phyloP scores from a whole-genome alignment of 2,113 vertebrate genomes.

The Psammodynastes pulverulentus region DNA sequence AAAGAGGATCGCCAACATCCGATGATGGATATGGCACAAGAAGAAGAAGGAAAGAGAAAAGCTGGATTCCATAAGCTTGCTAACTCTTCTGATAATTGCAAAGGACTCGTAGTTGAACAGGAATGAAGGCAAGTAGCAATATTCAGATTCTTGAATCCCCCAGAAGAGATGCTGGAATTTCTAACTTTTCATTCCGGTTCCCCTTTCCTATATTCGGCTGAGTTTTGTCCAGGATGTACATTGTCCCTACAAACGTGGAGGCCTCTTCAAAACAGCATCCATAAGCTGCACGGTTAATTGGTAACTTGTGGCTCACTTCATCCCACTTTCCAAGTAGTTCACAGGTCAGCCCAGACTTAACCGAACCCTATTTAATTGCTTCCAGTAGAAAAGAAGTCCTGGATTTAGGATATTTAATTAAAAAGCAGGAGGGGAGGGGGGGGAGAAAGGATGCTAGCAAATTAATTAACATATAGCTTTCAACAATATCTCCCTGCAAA shows the following conservation, averaged over 20 bases:
- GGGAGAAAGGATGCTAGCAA: slow-evolving; percentile 46
- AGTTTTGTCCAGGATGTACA: background rate
- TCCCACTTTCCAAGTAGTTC: background rate
- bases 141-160: background rate
- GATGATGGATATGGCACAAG: too few relatives aligned
- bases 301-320: background rate
- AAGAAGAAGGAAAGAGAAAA: background rate
- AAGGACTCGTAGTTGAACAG: background rate
- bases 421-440: background rate
- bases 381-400: slow-evolving; percentile 8
- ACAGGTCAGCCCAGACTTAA: slow-evolving; percentile 47
- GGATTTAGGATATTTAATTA: slow-evolving; percentile 52
- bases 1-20: too few relatives aligned
- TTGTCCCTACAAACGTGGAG: background rate
- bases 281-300: background rate
- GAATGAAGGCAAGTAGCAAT: background rate
- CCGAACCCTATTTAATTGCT: slow-evolving; percentile 54
- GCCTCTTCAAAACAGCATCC: background rate
- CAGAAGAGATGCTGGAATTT: background rate
- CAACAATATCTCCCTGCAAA: slow-evolving; percentile 65
- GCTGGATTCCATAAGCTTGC: background rate
- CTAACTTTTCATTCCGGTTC: background rate
- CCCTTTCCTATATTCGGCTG: background rate
- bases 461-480: slow-evolving; percentile 70
- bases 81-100: background rate